Base-by-base conservation (phyloP, 2,888 invertebrate genomes). In the Orchesellides sinensis region DNA sequence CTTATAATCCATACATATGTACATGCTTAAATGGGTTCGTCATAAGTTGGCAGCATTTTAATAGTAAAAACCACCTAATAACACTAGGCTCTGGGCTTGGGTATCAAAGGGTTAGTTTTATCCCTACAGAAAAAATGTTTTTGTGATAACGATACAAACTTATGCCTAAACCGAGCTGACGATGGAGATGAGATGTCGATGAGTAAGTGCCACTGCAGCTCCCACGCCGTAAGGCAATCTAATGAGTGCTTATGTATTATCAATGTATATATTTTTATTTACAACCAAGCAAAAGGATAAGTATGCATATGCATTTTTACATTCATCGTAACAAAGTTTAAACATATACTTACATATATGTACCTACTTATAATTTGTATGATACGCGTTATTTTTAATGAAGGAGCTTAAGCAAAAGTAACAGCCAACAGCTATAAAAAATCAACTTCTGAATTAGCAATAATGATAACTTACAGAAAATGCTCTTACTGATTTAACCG, bases 201-300 rank as follows among this genome's bases (percentile, higher is more conserved):
- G 78, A 78, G 78, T 70, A 70, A 78, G 63, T 78, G 78, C 78
- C 69, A 78, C 78, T 78, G 78, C 63, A 66, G 78, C 78, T 78
- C 70, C 78, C 78, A 78, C 78, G 78, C 78, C 70, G 70, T 69
- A 78, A 78, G 78, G 78, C 78, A 78, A 29, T 59, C 56, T 61
- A 73, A 66, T 59, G 49, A 68, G 56, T 77, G 56, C 45, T 77
- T 63, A 75, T 40, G 19, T 52, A 75, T 75, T 61, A 14, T 2
- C 14, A 47, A 61, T 61, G 19, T 4, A 61, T 27, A 17, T n/a
- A n/a, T n/a, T n/a, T n/a, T n/a, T n/a, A n/a, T n/a, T n/a, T n/a
- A n/a, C 49, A 17, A 25, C 2, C 59, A 59, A n/a, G 27, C 1
- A 23, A 29, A 14, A 21, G 17, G n/a, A 10, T 49, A 54, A 10